Base-by-base conservation (phyloP, 2,113 vertebrate genomes). In the Prionailurus bengalensis region DNA sequence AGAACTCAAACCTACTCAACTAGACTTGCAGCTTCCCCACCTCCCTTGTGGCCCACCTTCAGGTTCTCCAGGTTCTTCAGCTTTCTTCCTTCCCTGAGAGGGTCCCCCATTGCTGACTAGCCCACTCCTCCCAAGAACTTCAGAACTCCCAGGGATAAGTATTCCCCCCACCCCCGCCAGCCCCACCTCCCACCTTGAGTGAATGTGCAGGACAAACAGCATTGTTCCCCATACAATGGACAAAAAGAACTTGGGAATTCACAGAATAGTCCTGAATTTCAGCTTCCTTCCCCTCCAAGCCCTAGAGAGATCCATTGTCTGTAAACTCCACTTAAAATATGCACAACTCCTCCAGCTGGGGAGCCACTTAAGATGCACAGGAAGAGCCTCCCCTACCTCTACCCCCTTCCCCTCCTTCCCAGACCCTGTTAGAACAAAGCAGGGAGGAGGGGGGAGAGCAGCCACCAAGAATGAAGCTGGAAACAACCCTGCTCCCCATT, bases 301-400 rank as follows among this genome's bases (percentile, higher is more conserved):
- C 97, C 97, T n/a, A 83, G 97, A 98, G 97, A 97, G 96, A 97
- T 81, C 96, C 78, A 98, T 98, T 98, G 97, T 98, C 97, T 97
- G 94, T 94, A 98, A 98, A 98, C 96, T 98, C 96, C 68, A 96
- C 94, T 96, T 98, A 98, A 97, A 98, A 96, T 91, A 95, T 89
- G 82, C 93, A 93, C 96, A 86, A 13, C 31, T 65, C 76, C 97
- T 97, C 96, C 96, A 97, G 97, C 97, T 97, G 97, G 66, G 95
- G 87, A 97, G 93, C 90, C 92, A 91, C 96, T 97, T 94, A 96
- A 76, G 97, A 86, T 7, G 0, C 25, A 0, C 1, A 29, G 33
- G 71, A 92, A 94, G 91, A 61, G 42, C 92, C 68, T n/a, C 88
- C 92, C 74, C 92, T 31, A 8, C 42, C 36, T 25, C 58, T 16